phyloP scores from a whole-genome alignment of 2,888 invertebrate genomes.

The Adelphocoris suturalis region DNA sequence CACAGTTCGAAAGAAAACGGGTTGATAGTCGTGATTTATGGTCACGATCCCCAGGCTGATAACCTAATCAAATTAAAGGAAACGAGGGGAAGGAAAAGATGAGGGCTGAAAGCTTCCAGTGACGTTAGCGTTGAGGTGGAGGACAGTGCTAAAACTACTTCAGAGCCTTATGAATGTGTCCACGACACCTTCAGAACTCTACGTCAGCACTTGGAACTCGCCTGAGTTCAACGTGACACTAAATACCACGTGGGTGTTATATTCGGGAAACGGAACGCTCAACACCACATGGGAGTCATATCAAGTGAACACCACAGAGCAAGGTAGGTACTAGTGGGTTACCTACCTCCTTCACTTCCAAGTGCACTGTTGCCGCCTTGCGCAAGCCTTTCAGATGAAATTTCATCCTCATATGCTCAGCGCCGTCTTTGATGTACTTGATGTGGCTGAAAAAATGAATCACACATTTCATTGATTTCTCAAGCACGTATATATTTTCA shows the following conservation, averaged over 20 bases:
- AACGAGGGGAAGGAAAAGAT: neutral
- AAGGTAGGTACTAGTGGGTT: constrained; percentile 2
- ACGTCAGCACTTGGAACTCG: neutral
- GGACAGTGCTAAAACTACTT: neutral
- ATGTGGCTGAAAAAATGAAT: constrained; percentile 82
- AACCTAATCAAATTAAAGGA: constrained; percentile 66
- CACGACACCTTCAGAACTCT: constrained; percentile 29
- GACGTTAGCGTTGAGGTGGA: constrained; percentile 32
- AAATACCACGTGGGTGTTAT: constrained; percentile 11
- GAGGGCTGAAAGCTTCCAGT: constrained; percentile 19
- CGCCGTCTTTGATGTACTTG: constrained; percentile 87
- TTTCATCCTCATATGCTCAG: constrained; percentile 90
- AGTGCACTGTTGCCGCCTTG: constrained; percentile 89
- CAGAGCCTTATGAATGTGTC: constrained; percentile 19
- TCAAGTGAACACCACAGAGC: constrained; percentile 51
- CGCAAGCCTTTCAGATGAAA: constrained; percentile 93
- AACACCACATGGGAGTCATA: constrained; percentile 30
- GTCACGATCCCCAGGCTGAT: constrained; percentile 55
- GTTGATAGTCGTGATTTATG: constrained; percentile 60
- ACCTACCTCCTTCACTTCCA: constrained; percentile 90
- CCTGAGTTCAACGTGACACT: neutral
- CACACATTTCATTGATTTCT: neutral
- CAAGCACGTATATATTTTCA: too few relatives aligned
- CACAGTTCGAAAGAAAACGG: constrained; percentile 61
- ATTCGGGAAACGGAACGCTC: neutral